phyloP scores from a whole-genome alignment of 2,113 vertebrate species.

The Clarias gariepinus region DNA sequence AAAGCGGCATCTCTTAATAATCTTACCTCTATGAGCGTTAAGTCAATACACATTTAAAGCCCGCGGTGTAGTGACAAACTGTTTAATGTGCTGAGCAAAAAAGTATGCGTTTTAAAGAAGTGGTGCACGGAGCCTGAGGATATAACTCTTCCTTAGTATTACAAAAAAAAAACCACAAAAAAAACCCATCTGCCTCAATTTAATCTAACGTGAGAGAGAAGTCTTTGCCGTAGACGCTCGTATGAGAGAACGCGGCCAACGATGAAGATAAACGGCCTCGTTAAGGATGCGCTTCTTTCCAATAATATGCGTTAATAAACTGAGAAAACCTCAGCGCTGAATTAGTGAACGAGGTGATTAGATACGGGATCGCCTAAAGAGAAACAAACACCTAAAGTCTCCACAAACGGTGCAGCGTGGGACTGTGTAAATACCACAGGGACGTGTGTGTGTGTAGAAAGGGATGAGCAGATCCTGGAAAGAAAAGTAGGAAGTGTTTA shows the following conservation, averaged over 20 bases:
- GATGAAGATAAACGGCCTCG: not conserved
- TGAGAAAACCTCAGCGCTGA: not conserved
- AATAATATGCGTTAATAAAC: not conserved
- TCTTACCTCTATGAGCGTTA: not conserved
- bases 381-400: not conserved
- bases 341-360: not conserved
- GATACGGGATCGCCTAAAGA: not conserved
- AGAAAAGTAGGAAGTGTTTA: not conserved
- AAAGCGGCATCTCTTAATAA: not conserved
- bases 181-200: no score
- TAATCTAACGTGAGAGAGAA: not conserved
- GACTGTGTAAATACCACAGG: not conserved
- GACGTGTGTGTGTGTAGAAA: not conserved
- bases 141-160: not conserved
- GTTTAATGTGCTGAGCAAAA: not conserved
- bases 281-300: not conserved
- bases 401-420: conserved; percentile 9
- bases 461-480: not conserved
- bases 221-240: no score
- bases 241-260: not conserved
- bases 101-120: no score
- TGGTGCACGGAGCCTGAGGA: not conserved
- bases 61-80: not conserved
- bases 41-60: not conserved
- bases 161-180: not conserved